Conservation (phyloP, 2,113 vertebrate species). For the Rhinolophus sinicus region DNA sequence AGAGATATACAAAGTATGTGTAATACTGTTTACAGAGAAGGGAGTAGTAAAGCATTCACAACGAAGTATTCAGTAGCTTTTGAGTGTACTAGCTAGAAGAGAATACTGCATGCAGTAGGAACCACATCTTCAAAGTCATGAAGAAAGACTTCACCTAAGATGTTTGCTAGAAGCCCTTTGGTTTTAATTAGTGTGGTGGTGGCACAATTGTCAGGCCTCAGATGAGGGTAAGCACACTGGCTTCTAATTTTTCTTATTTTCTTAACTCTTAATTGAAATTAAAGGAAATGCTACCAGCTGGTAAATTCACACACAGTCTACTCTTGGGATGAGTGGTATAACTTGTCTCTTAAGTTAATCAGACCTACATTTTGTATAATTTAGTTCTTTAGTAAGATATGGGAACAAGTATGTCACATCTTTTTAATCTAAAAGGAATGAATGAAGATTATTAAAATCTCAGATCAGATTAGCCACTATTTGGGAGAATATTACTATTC, state of each 20-base stretch:
- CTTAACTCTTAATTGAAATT: conserved; percentile 35
- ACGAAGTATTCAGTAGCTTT: not conserved
- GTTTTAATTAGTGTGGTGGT: not conserved
- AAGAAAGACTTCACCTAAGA: not conserved
- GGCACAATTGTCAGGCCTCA: not conserved
- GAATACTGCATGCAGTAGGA: not conserved
- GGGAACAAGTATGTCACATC: not conserved
- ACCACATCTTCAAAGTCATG: not conserved
- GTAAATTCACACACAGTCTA: not conserved
- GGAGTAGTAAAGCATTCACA: not conserved
- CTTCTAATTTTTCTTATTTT: conserved; percentile 19
- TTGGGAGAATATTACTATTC: not conserved
- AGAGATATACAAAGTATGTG: not conserved
- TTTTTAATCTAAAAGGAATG: conserved; percentile 21
- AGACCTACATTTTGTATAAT: conserved; percentile 12
- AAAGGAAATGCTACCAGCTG: not conserved
- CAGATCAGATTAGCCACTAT: not conserved
- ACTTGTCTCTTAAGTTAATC: not conserved
- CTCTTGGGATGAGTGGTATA: not conserved
- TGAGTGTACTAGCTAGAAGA: not conserved
- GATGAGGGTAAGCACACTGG: not conserved
- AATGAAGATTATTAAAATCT: conserved; percentile 10
- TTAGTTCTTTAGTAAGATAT: not conserved
- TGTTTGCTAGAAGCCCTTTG: not conserved
- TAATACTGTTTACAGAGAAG: not conserved